Evolutionary conservation across 2,113 vertebrate species (phyloP).

Genomic region (Opisthocomus hoazin): DNA sequence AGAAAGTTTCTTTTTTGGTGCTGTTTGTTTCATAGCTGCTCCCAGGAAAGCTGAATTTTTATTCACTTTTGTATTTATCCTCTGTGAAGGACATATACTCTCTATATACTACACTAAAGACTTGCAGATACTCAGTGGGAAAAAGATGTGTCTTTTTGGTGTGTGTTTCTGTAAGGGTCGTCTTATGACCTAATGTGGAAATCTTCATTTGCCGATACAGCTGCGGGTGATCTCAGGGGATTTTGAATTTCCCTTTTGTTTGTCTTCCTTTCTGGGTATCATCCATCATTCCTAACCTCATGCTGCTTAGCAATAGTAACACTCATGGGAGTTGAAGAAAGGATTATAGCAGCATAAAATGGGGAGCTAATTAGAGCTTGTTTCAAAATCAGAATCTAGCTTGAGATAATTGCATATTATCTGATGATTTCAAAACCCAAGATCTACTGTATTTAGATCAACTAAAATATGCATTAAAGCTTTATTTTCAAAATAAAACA

Average conservation of each 20-base stretch:
- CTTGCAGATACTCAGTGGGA: constrained; percentile 49
- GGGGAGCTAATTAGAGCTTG: constrained; percentile 57
- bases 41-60: not conserved
- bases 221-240: constrained; percentile 53
- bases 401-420: constrained; percentile 42
- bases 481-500: constrained; percentile 59
- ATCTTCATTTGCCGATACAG: constrained; percentile 52
- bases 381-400: constrained; percentile 54
- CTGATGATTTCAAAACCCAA: constrained; percentile 52
- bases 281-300: constrained; percentile 64
- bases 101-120: constrained; percentile 41
- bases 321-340: constrained; percentile 56
- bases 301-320: constrained; percentile 56
- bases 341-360: constrained; percentile 59
- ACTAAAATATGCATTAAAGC: constrained; percentile 58
- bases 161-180: constrained; percentile 32
- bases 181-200: constrained; percentile 48
- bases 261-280: constrained; percentile 61
- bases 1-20: not conserved
- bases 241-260: constrained; percentile 63
- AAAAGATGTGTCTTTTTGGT: constrained; percentile 34
- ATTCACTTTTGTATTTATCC: constrained; percentile 3
- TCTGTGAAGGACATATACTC: constrained; percentile 39
- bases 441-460: constrained; percentile 62
- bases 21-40: not conserved